phyloP scores from a whole-genome alignment of 2,113 vertebrate species.

The Archocentrus centrarchus region DNA sequence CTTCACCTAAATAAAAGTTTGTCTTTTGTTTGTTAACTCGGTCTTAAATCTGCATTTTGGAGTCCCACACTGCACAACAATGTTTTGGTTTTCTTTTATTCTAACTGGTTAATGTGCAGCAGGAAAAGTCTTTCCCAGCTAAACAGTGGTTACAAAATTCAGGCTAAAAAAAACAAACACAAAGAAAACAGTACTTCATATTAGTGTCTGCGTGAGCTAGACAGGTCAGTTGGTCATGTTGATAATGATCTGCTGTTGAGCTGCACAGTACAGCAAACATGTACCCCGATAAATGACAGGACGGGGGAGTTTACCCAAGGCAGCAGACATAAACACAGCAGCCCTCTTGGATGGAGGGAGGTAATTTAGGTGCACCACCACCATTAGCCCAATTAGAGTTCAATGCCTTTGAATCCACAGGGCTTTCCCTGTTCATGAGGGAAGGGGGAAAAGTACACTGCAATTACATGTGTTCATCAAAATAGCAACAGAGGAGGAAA shows the following conservation, averaged over 20 bases:
- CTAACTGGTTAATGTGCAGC: not conserved
- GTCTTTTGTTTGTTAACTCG: too few species aligned
- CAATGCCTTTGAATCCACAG: conserved; percentile 80
- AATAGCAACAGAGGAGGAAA: conserved; percentile 68
- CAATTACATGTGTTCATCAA: conserved; percentile 61
- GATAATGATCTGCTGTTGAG: conserved; percentile 79
- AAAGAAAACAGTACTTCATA: not conserved
- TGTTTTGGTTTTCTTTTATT: not conserved
- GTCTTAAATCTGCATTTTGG: too few species aligned
- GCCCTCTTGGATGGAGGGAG: conserved; percentile 74
- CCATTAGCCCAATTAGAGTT: conserved; percentile 82
- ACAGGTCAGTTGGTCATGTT: conserved; percentile 59
- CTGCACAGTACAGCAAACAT: conserved; percentile 81
- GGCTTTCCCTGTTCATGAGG: conserved; percentile 69
- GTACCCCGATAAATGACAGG: conserved; percentile 76
- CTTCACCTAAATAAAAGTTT: too few species aligned
- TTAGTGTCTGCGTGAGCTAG: conserved; percentile 54
- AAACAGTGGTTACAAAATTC: not conserved
- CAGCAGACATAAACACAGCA: conserved; percentile 84
- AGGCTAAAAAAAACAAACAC: not conserved
- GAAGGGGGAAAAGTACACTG: conserved; percentile 61
- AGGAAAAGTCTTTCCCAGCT: not conserved
- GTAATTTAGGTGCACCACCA: conserved; percentile 80
- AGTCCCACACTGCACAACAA: too few species aligned
- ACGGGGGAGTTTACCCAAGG: conserved; percentile 69